phyloP scores from a whole-genome alignment of 2,113 vertebrate genomes.

The Nycticebus coucang region DNA sequence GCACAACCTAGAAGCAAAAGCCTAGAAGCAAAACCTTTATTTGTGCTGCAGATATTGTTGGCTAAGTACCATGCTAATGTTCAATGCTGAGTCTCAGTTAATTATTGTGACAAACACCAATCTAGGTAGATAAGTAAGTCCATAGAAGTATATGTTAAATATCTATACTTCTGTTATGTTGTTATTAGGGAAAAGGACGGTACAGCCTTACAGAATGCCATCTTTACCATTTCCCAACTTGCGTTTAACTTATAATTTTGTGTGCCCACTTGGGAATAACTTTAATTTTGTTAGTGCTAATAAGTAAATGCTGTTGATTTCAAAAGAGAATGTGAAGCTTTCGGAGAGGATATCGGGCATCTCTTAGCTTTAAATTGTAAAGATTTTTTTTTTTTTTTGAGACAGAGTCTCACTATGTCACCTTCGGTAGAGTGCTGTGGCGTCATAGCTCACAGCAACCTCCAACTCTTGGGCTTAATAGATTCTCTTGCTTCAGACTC shows the following conservation, averaged over 20 bases:
- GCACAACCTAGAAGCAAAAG: not conserved
- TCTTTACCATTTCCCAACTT: not conserved
- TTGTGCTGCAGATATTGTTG: not conserved
- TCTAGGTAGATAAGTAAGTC: not conserved
- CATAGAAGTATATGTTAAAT: not conserved
- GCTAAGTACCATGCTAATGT: not conserved
- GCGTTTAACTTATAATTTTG: not conserved
- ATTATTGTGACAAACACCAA: not conserved
- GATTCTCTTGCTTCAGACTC: too few species aligned
- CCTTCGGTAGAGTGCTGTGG: too few species aligned
- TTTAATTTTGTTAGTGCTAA: not conserved
- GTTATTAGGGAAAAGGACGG: not conserved
- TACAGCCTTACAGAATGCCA: not conserved
- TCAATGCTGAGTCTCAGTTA: not conserved
- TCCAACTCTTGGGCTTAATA: too few species aligned
- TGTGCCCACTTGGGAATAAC: not conserved
- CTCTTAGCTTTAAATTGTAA: not conserved
- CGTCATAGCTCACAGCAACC: too few species aligned
- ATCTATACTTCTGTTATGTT: not conserved
- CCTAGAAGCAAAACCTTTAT: not conserved
- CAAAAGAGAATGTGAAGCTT: not conserved
- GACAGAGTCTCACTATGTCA: too few species aligned
- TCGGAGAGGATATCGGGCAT: not conserved
- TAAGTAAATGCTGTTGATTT: not conserved
- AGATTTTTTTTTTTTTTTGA: too few species aligned